phyloP scores from a whole-genome alignment of 2,888 invertebrate species.

The Arrhopalites spinosus region DNA sequence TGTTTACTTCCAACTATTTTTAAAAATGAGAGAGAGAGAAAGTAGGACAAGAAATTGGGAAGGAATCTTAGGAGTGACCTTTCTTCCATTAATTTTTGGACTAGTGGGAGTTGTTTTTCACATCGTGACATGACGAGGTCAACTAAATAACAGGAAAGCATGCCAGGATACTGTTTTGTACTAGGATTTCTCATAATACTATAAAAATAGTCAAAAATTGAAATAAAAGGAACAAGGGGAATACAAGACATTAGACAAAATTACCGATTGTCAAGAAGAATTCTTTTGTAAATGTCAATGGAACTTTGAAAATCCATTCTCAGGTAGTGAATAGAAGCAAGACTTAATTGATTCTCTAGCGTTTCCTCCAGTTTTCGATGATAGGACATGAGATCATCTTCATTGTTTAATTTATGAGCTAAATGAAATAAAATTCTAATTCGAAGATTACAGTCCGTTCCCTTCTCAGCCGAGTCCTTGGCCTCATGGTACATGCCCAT shows the following conservation, averaged over 20 bases:
- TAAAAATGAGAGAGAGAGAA: no score
- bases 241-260: neutral
- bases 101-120: slow-evolving; percentile 46
- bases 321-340: slow-evolving; percentile 95
- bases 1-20: no score
- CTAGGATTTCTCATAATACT: neutral
- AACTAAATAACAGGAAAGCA: slow-evolving; percentile 45
- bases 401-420: slow-evolving; percentile 82
- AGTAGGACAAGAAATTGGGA: neutral
- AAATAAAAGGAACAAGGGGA: no score
- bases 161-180: slow-evolving; percentile 17
- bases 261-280: slow-evolving; percentile 88
- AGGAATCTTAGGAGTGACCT: slow-evolving; percentile 15
- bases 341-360: slow-evolving; percentile 75
- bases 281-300: slow-evolving; percentile 94
- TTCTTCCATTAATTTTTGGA: slow-evolving; percentile 47
- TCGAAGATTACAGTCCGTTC: slow-evolving; percentile 69
- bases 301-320: slow-evolving; percentile 98
- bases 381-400: slow-evolving; percentile 83
- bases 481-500: slow-evolving; percentile 81
- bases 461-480: slow-evolving; percentile 67
- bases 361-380: slow-evolving; percentile 85
- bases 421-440: slow-evolving; percentile 88
- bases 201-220: neutral
- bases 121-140: slow-evolving; percentile 48